Base-by-base conservation (phyloP, 1,140 invertebrate species). In the Andrena cerasifolii region DNA sequence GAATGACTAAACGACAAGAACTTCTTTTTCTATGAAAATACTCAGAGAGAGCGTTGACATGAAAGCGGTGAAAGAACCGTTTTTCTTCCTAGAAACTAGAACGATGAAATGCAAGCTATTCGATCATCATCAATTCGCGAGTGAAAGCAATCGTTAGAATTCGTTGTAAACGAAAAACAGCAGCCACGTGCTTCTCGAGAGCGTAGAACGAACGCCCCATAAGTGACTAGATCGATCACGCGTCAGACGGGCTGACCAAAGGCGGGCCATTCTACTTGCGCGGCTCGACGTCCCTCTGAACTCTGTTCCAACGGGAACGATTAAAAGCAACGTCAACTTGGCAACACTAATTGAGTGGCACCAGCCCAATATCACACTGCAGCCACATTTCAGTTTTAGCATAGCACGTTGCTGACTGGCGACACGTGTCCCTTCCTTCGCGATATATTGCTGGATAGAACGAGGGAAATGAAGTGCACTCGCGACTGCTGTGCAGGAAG, bases 241-340 rank as follows among this genome's bases (percentile, higher is more conserved):
- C 43, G 43, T n/a, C 10, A 45, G 12, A 3, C 10, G 14, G 53
- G 14, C 53, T 4, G 26, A 56, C 53, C 21, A 56, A 31, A 1
- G 26, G 5, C n/a, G 49, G 26, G 14, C 53, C 26, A 31, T 56
- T 56, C 53, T 56, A 31, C 53, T 56, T 7, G 10, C 2, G 7
- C 43, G 7, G 26, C 18, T 28, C 53, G 26, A 24, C 7, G 12
- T 2, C 53, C 2, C 53, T 24, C 24, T 5, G 12, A 31, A 16
- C 26, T 56, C 53, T 14, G 31, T 28, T 56, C 26, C 53, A 12
- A 16, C 53, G 53, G 21, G 53, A 56, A 31, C 18, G 26, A 56
- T 54, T 54, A 56, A 56, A 16, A 56, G 26, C 53, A 56, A 56
- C 53, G 26, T 56, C 53, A 28, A 54, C 51, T 26, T 54, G 7